Conservation (phyloP, 2,797 vertebrate genomes). For the Oryzias dopingdopingensis region DNA sequence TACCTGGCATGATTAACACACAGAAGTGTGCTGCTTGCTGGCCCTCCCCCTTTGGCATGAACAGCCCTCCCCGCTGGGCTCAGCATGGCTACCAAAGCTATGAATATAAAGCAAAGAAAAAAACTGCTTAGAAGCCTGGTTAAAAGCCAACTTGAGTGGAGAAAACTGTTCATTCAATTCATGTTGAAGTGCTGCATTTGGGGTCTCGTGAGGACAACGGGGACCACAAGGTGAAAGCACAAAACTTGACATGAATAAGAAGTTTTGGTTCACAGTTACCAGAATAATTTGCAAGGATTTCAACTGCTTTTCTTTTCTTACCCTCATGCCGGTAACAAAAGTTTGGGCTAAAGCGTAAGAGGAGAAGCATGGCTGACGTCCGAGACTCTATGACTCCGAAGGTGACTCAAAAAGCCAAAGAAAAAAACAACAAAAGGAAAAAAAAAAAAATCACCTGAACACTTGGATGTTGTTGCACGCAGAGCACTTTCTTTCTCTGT, state of each 20-base stretch:
- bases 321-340: constrained; percentile 76
- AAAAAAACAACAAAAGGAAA: constrained; percentile 28
- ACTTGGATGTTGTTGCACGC: constrained; percentile 75
- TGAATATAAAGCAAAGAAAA: constrained; percentile 54
- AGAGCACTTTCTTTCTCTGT: constrained; percentile 74
- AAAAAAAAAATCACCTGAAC: constrained; percentile 60
- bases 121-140: constrained; percentile 43
- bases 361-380: constrained; percentile 49
- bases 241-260: constrained; percentile 67
- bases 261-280: constrained; percentile 72
- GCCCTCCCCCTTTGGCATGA: constrained; percentile 84
- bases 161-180: constrained; percentile 25
- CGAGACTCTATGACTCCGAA: constrained; percentile 47
- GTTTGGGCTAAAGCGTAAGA: constrained; percentile 39
- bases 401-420: constrained; percentile 79
- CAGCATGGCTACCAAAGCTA: constrained; percentile 89
- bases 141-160: constrained; percentile 57
- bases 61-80: constrained; percentile 84
- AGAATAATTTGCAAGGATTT: constrained; percentile 79
- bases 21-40: constrained; percentile 74
- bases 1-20: constrained; percentile 86
- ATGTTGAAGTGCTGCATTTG: constrained; percentile 58
- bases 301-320: constrained; percentile 64
- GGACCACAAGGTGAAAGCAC: constrained; percentile 48
- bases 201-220: constrained; percentile 53